Evolutionary conservation across 2,113 vertebrate genomes (phyloP), one percentile per base, ranked within the genome.

Genomic region (Girardinichthys multiradiatus): DNA sequence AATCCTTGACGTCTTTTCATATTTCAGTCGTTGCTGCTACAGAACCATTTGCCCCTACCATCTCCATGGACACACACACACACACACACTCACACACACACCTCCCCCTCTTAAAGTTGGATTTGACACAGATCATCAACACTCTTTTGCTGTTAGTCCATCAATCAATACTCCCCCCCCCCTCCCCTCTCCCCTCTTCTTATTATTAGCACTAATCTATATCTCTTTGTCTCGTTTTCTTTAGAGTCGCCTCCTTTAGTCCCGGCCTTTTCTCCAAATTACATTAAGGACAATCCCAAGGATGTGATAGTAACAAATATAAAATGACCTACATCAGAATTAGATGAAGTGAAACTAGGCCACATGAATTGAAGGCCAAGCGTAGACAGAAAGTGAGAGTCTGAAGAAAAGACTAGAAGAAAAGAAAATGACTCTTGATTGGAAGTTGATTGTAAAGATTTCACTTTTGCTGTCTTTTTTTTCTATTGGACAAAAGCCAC

Each of bases 61-160:
- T 57, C 26, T 68, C 31, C 68, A 48, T 15, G 24, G 57, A 64
- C 84, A 39, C 35, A 31, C 60, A 29, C 82, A 62, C 48, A 80
- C 48, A 26, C 27, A 45, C 48, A 75, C 76, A 24, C 65, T 33
- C 26, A 28, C 67, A 54, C 83, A 45, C 33, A 37, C 54, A 24
- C 83, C 63, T 79, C 77, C 74, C 67, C 4, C 75, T 35, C 95
- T 96, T 95, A 95, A 96, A 96, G 95, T 97, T 96, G 94, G 93
- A 97, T 92, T 95, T 96, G 96, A 98, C 97, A 96, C 91, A 93
- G 94, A 97, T 98, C 97, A 95, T 93, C 95, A 95, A 97, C 94
- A 94, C 95, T 93, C 91, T 93, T 90, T 60, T 81, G 83, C 76
- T 88, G 93, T 81, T 80, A 69, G 77, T 69, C 76, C 70, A 59